phyloP scores from a whole-genome alignment of 2,113 vertebrate genomes.

The Emydura subglobosa region DNA sequence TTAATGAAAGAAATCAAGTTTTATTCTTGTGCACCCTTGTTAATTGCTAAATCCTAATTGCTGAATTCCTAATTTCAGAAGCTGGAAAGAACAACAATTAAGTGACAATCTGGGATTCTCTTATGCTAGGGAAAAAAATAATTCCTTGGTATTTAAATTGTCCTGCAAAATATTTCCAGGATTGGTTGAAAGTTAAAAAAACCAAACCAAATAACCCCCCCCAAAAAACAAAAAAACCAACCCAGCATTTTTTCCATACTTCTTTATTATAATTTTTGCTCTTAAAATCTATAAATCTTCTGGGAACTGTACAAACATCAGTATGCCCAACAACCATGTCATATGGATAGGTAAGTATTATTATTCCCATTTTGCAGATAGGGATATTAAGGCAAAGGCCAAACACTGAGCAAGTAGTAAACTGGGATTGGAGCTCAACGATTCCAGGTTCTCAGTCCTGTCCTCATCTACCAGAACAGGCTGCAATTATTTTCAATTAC shows the following conservation, averaged over 20 bases:
- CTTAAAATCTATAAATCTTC: neutral
- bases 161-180: neutral
- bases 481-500: neutral
- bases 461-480: neutral
- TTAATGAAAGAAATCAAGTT: fast-evolving
- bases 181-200: neutral
- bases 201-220: neutral
- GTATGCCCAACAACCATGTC: neutral
- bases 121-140: neutral
- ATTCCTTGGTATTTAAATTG: neutral
- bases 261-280: neutral
- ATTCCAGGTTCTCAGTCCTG: neutral
- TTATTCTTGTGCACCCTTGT: neutral
- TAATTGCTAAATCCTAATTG: neutral
- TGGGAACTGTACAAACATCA: neutral
- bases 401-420: neutral
- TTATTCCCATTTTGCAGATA: neutral
- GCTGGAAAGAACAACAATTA: neutral
- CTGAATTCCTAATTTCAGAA: neutral
- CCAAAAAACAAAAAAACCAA: too few relatives aligned
- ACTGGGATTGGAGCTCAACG: neutral
- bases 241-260: neutral
- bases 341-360: neutral
- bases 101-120: neutral
- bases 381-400: neutral